Conservation (phyloP, 2,113 vertebrate genomes). For the Brienomyrus brachyistius region DNA sequence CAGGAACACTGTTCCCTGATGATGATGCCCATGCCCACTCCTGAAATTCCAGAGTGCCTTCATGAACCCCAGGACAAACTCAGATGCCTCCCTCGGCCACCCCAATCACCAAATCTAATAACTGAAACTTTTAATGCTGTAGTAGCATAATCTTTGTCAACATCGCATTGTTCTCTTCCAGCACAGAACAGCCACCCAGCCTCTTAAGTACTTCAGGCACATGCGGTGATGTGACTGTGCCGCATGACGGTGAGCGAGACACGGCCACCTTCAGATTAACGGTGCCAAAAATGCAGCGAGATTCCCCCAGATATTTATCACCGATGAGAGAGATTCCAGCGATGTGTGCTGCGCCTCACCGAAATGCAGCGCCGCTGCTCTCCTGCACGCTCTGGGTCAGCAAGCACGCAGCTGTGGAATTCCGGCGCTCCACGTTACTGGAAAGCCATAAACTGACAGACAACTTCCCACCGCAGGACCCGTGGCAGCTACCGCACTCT, state of each 20-base stretch:
- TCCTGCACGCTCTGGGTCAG: conserved; percentile 37
- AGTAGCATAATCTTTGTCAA: neutral
- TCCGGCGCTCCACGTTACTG: conserved; percentile 43
- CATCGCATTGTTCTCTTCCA: neutral
- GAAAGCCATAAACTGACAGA: conserved; percentile 41
- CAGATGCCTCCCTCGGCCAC: neutral
- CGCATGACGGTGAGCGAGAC: neutral
- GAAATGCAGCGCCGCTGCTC: conserved; percentile 38
- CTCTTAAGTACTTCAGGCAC: neutral
- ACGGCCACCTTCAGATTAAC: neutral
- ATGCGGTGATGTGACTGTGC: neutral
- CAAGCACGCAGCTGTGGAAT: conserved; percentile 49
- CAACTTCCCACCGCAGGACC: conserved; percentile 8
- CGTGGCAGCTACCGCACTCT: neutral
- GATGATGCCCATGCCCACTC: neutral
- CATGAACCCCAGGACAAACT: neutral
- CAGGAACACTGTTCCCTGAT: neutral
- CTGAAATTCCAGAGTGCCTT: neutral
- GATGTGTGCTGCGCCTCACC: conserved; percentile 49
- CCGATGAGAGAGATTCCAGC: conserved; percentile 60
- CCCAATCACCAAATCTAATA: neutral
- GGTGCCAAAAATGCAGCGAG: conserved; percentile 24
- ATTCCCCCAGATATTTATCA: conserved; percentile 66
- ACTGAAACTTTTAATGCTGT: neutral
- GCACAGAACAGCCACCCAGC: neutral